Conservation (phyloP, 2,113 vertebrate genomes). For the Bubo bubo region DNA sequence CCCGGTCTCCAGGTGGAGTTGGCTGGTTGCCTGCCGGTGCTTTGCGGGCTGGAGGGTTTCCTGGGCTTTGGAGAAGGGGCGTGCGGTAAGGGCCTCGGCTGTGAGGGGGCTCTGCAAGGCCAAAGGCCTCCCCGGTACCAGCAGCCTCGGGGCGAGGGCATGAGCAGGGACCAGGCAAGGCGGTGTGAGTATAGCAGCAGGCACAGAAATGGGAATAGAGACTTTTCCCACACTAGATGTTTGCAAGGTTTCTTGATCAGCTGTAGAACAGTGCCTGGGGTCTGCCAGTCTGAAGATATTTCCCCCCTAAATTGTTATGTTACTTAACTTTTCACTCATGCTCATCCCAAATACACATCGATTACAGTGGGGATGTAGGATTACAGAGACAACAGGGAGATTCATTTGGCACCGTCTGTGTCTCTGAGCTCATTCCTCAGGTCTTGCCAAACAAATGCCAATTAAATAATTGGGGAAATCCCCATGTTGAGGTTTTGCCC, state of each 20-base stretch:
- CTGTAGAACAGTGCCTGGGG: not conserved
- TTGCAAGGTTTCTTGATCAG: not conserved
- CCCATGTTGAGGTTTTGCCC: not conserved
- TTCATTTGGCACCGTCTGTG: not conserved
- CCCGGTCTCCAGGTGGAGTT: accelerated
- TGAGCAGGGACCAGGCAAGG: not conserved
- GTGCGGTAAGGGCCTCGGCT: not conserved
- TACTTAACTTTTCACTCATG: not conserved
- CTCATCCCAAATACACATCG: not conserved
- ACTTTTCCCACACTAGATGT: accelerated
- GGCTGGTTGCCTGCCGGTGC: not conserved
- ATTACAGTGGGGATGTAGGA: not conserved
- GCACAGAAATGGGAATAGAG: not conserved
- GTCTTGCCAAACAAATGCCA: not conserved
- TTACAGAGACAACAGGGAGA: not conserved
- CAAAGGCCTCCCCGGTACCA: no score
- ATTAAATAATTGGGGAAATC: not conserved
- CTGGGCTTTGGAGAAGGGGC: not conserved
- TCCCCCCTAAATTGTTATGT: not conserved
- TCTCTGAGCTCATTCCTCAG: not conserved
- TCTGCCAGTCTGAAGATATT: not conserved
- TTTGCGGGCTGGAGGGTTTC: not conserved
- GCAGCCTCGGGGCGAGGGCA: no score
- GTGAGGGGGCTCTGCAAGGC: not conserved
- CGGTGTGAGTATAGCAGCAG: not conserved